Evolutionary conservation across 2,888 invertebrate species (phyloP), one percentile per base, ranked within the genome.

Genomic region (Dichetophora obliterata): DNA sequence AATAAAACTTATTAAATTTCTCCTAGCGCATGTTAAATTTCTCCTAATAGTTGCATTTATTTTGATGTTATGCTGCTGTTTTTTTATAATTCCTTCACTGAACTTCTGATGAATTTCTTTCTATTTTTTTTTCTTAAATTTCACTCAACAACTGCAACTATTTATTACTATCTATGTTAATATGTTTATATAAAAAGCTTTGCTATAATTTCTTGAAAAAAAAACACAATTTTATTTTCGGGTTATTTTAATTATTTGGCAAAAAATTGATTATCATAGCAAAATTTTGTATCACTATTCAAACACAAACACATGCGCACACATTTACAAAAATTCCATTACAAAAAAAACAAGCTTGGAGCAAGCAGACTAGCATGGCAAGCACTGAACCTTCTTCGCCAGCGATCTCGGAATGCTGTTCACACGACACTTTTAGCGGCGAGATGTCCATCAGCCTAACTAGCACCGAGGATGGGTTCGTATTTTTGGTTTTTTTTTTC

Each of bases 311-410:
- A 66, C 48, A 31, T n/a, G 19, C n/a, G n/a, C 34, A 22, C 22
- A 24, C 11, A 27, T 48, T 48, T 5, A 48, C 48, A 24, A 11
- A 9, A 24, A 3, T 9, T 48, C 9, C 48, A 22, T n/a, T n/a
- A 19, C 57, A 75, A 77, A 54, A 77, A 63, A 76, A 70, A 76
- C 76, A 84, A 84, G 95, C 95, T 80, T 96, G 95, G 95, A 95
- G 95, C 86, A 95, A 95, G 3, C 95, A 96, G 6, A 95, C 95
- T 0, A 96, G 96, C 75, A 90, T 91, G 90, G 91, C 91, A 54
- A 91, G 91, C 74, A 90, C 92, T 72, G 93, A 92, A 34, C 96
- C 96, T 0, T 96, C 95, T 0, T 96, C 96, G 0, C 96, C 96
- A 43, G 93, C 93, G 83, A 93, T 85, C 27, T 91, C 92, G 16